A percentile compares a stretch with the other conserved stretches of the same genome.
Conservation (phyloP, 2,888 invertebrate species). For the Lochmaea capreae region DNA sequence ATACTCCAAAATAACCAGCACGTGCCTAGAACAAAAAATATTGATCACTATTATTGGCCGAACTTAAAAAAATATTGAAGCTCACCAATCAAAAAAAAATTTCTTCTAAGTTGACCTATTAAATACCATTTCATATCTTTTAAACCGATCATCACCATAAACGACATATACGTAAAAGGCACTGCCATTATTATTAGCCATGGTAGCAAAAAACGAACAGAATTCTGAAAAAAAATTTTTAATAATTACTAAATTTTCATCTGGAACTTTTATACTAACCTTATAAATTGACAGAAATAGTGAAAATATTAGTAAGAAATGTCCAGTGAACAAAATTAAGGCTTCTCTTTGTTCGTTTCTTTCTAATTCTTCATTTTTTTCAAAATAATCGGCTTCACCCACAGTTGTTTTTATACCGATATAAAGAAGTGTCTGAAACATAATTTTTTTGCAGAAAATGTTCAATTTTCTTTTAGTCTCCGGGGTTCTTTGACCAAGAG, state of each 20-base stretch:
- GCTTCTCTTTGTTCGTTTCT: constrained; percentile 17
- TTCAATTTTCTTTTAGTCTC: too few relatives aligned
- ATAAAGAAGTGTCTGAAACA: constrained; percentile 26
- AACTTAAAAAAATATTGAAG: neutral
- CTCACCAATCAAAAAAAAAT: constrained; percentile 21
- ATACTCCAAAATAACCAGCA: constrained; percentile 28
- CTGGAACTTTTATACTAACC: constrained; percentile 4
- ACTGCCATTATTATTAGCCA: constrained; percentile 20
- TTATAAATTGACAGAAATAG: constrained; percentile 26
- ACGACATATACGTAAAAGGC: constrained; percentile 23
- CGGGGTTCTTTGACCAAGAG: too few relatives aligned
- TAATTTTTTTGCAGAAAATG: neutral
- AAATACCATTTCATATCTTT: constrained; percentile 18
- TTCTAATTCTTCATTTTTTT: constrained; percentile 23
- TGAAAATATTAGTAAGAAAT: constrained; percentile 22
- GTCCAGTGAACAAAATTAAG: constrained; percentile 19
- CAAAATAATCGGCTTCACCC: constrained; percentile 9
- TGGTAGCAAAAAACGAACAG: constrained; percentile 14
- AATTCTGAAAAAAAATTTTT: constrained; percentile 27
- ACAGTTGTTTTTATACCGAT: constrained; percentile 17
- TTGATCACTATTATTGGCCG: neutral
- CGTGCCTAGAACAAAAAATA: constrained; percentile 23
- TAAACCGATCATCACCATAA: constrained; percentile 20
- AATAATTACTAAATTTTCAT: neutral
- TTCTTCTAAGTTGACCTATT: neutral